A percentile compares a stretch with the other conserved stretches of the same genome.
These are phyloP conservation scores for Nipponacmea schrenckii DNA, from an alignment of 2,888 invertebrate species.

Conservation along the genomic window DNA sequence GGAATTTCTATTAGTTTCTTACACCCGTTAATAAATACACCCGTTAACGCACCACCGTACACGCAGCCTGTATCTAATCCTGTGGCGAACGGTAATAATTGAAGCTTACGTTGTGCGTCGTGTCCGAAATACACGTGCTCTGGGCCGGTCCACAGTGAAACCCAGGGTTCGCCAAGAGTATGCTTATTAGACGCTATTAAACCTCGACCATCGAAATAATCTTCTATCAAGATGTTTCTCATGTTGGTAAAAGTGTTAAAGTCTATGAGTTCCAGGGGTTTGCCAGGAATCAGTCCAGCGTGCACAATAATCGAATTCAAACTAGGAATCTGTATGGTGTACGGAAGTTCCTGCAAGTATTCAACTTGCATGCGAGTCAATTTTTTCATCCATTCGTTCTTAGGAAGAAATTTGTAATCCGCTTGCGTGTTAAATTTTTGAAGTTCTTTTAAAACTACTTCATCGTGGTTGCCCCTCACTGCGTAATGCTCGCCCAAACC, in stretches of 20 bases:
- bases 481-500: slow-evolving; percentile 34
- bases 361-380: slow-evolving; percentile 54
- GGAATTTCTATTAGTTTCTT: slow-evolving; percentile 8
- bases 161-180: slow-evolving; percentile 60
- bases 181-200: slow-evolving; percentile 37
- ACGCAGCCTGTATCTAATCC: slow-evolving; percentile 68
- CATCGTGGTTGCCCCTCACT: slow-evolving; percentile 66
- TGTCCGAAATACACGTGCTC: slow-evolving; percentile 68
- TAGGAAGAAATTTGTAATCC: slow-evolving; percentile 35
- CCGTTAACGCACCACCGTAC: slow-evolving; percentile 61
- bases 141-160: slow-evolving; percentile 63
- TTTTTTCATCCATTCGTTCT: slow-evolving; percentile 58
- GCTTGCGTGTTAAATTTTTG: slow-evolving; percentile 27
- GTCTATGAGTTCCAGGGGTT: slow-evolving; percentile 48
- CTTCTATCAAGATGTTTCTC: slow-evolving; percentile 57
- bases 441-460: slow-evolving; percentile 53
- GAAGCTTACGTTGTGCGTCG: slow-evolving; percentile 62
- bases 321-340: slow-evolving; percentile 62
- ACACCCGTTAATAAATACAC: slow-evolving; percentile 17
- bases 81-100: slow-evolving; percentile 56
- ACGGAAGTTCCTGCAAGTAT: slow-evolving; percentile 61
- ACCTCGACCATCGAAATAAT: slow-evolving; percentile 24
- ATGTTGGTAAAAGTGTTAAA: slow-evolving; percentile 59
- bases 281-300: slow-evolving; percentile 64
- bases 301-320: slow-evolving; percentile 62